Conservation (phyloP, 2,888 invertebrate species). For the Pachydiplax longipennis region DNA sequence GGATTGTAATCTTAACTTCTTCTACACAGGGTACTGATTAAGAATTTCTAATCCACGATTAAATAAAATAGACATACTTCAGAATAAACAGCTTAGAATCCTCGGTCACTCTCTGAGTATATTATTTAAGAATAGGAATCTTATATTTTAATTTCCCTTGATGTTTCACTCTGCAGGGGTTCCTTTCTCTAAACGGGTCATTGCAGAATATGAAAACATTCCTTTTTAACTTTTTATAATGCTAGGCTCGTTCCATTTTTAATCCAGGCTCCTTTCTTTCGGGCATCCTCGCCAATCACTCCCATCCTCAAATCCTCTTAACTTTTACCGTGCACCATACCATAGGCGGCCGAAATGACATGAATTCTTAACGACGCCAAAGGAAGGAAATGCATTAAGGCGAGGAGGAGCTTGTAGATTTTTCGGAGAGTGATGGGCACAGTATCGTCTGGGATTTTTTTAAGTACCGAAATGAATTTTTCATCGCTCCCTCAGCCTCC, state of each 20-base stretch:
- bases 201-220: not conserved
- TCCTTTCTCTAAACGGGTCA: not conserved
- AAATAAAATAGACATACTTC: no score
- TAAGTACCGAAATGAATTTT: not conserved
- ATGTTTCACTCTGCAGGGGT: not conserved
- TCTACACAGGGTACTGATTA: no score
- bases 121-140: not conserved
- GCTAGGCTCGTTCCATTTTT: not conserved
- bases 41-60: no score
- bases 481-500: not conserved
- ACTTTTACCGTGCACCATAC: not conserved
- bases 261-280: not conserved
- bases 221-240: not conserved
- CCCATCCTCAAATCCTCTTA: not conserved
- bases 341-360: slow-evolving; percentile 26
- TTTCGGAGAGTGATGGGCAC: not conserved
- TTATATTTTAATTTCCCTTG: not conserved
- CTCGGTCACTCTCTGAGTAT: no score
- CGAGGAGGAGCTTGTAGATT: not conserved
- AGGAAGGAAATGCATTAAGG: not conserved
- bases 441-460: not conserved
- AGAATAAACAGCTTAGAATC: no score
- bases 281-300: slow-evolving; percentile 19
- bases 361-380: slow-evolving; percentile 25
- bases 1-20: no score